Evolutionary conservation across 2,797 vertebrate species (phyloP).

Genomic region (Thaleichthys pacificus): DNA sequence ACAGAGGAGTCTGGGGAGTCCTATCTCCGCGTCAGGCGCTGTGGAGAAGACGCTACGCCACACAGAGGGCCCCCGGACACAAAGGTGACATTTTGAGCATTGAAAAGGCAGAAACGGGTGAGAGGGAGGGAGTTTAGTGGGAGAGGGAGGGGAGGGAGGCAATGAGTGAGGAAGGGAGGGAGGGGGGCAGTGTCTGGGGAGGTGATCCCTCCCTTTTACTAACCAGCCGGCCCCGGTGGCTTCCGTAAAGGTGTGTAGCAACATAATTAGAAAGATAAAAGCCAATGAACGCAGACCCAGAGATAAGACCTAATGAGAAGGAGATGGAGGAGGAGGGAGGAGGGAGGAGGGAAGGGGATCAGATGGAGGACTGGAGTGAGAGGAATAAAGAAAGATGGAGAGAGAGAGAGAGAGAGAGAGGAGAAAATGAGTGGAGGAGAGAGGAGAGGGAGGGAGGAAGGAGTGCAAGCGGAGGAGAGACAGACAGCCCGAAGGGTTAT

Average conservation of each 20-base stretch:
- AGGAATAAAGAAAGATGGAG: conserved; percentile 2
- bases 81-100: conserved; percentile 63
- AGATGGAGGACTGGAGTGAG: not conserved
- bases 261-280: conserved; percentile 82
- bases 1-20: conserved; percentile 65
- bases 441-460: conserved; percentile 16
- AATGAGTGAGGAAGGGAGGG: conserved; percentile 19
- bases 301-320: conserved; percentile 78
- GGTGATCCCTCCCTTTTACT: not conserved
- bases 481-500: conserved; percentile 56
- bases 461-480: conserved; percentile 23
- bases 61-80: conserved; percentile 58
- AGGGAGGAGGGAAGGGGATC: conserved; percentile 11
- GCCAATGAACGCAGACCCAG: conserved; percentile 58
- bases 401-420: conserved; percentile 36
- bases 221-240: conserved; percentile 7
- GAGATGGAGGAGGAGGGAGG: conserved; percentile 40
- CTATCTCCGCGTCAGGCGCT: conserved; percentile 65
- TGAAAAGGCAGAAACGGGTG: conserved; percentile 47
- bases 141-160: conserved; percentile 12
- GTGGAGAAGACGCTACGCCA: conserved; percentile 41
- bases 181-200: conserved; percentile 17
- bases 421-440: not conserved
- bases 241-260: conserved; percentile 71
- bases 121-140: conserved; percentile 17